Evolutionary conservation across 2,888 invertebrate genomes (phyloP), one percentile per base, ranked within the genome.

Genomic region (Bombylius discolor): DNA sequence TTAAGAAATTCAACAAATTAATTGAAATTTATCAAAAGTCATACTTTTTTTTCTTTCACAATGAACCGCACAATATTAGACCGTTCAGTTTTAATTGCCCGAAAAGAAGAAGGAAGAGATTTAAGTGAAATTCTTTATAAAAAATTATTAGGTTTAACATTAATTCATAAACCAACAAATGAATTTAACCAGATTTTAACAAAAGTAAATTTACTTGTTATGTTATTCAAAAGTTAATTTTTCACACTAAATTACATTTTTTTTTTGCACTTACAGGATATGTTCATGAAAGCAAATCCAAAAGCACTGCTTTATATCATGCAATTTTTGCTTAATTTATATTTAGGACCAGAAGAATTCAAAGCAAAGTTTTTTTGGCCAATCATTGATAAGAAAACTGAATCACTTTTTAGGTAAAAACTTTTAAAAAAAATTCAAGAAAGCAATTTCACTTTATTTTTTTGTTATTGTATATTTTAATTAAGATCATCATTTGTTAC

Each of bases 301-400:
- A 64, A 67, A 5, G 72, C 70, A 12, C 72, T 73, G 56, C 68
- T 71, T 33, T 69, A 70, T 47, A 66, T 70, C 4, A 73, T 73
- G 70, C 67, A 71, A 45, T 74, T 67, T 59, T 60, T 74, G 4
- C 70, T 74, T 57, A 69, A 66, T 4, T 58, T 73, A 9, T 42
- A 42, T 42, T 59, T 70, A 11, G 74, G 74, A 65, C 64, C 69
- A 1, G 59, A 56, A 2, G 74, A 74, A 53, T 74, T 73, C 51
- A 70, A 66, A 55, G 70, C 69, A n/a, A 67, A 71, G 5, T 74
- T 74, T 56, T 74, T 69, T 58, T 74, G 74, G 74, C 74, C 74
- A 1, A 66, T 73, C 49, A 65, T 62, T 1, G 73, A 74, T 56
- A 73, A 72, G 53, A 68, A 67, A 46, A 63, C 67, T 0, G 74